Percentiles rank a stretch among this genome's conserved stretches.
Evolutionary conservation across 2,797 vertebrate genomes (phyloP).

Genomic region (Sitta carolinensis): DNA sequence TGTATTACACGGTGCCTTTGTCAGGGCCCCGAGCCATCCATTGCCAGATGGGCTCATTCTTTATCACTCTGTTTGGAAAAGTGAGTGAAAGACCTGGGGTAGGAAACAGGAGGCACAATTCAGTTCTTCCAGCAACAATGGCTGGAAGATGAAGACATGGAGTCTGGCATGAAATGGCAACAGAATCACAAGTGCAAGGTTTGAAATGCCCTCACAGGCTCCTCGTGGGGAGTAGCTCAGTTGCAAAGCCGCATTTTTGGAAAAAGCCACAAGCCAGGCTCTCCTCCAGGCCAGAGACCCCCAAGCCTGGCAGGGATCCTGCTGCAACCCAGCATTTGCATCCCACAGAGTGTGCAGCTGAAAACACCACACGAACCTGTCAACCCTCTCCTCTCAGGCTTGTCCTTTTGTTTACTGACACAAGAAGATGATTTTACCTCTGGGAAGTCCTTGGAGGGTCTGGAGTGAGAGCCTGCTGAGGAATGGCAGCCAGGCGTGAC

Average conservation of each 20-base stretch:
- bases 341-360: fast-evolving
- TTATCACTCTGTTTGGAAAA: background rate
- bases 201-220: background rate
- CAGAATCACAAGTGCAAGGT: background rate
- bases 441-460: background rate
- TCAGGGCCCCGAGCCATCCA: background rate
- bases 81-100: background rate
- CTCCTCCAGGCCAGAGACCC: background rate
- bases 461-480: background rate
- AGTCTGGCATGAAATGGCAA: background rate
- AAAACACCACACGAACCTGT: background rate
- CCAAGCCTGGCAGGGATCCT: background rate
- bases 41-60: background rate
- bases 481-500: background rate
- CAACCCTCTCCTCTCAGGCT: background rate
- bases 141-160: background rate
- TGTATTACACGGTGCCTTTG: background rate
- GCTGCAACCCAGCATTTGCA: background rate
- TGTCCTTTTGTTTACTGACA: background rate
- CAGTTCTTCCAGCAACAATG: background rate
- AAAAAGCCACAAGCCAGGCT: background rate
- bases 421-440: background rate
- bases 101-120: background rate
- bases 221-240: background rate
- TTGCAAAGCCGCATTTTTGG: background rate